phyloP scores from a whole-genome alignment of 2,797 vertebrate genomes.

The Phylloscopus collybita region DNA sequence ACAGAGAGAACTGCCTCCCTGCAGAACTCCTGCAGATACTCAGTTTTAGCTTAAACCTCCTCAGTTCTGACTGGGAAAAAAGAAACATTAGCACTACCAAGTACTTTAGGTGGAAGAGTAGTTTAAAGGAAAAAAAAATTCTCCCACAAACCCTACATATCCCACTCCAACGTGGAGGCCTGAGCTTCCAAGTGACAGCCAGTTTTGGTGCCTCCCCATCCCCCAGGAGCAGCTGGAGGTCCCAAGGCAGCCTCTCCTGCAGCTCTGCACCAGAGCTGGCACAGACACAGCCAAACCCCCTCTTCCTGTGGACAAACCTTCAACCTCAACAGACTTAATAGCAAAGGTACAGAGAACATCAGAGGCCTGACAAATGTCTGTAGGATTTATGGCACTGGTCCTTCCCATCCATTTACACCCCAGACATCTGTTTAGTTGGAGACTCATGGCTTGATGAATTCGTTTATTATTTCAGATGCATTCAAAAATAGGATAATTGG shows the following conservation, averaged over 20 bases:
- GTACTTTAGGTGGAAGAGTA: background rate
- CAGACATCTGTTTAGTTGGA: conserved; percentile 12
- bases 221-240: background rate
- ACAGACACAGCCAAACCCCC: background rate
- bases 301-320: background rate
- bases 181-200: background rate
- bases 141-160: background rate
- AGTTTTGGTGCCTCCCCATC: background rate
- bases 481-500: conserved; percentile 49
- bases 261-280: background rate
- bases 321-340: background rate
- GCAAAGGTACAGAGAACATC: background rate
- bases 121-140: background rate
- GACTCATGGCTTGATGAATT: background rate
- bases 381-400: background rate
- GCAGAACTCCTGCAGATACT: background rate
- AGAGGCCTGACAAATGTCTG: background rate
- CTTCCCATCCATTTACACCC: background rate
- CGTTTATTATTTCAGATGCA: background rate
- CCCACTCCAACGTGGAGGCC: accelerated
- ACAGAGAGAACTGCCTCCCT: background rate
- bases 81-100: background rate
- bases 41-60: background rate
- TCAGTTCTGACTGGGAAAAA: background rate
- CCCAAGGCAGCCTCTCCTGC: background rate